Evolutionary conservation across 1,140 invertebrate species (phyloP), one percentile per base, ranked within the genome.

Genomic region (Heliconius melpomene): DNA sequence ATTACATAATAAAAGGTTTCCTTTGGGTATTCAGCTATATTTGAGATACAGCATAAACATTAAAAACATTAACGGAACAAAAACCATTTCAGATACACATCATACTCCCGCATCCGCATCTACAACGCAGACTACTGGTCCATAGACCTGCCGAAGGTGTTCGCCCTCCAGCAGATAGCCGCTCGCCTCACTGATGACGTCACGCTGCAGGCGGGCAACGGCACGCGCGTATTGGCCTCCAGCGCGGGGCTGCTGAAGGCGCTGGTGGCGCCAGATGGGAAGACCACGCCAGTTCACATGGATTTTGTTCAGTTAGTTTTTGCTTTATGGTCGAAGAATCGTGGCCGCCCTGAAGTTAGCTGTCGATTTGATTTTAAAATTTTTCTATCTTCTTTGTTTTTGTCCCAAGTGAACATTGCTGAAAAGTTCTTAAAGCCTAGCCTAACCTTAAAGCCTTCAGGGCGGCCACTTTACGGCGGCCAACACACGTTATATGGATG

Each of bases 111-210:
- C 72, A 84, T 94, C 6, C 87, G 91, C 7, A 79, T 93, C 0
- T 93, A 92, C 88, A 94, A 94, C 84, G 90, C 91, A 20, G 90
- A 93, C 83, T 93, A 91, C 79, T 91, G 88, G 90, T 85, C 75
- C 18, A 84, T 92, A 38, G 90, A 93, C 13, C 75, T 94, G 72
- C 91, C 90, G 0, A 91, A 91, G 79, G 89, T 93, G 88, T 94
- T 94, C 86, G 85, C 84, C 0, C 75, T 94, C 26, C 89, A 92
- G 29, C 89, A 90, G 79, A 82, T 86, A 0, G 66, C 86, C 0
- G 87, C 84, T 3, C 84, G 87, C 0, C 87, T 93, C 8, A 29
- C 82, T 0, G 89, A 87, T 1, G 91, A 94, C 83, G 80, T 94
- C 18, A 82, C 88, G 0, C 5, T 93, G 20, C 88, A 85, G 11